Percentiles rank a stretch among this genome's conserved stretches.
These are phyloP conservation scores for Mesorhabditis spiculigera DNA, from an alignment of 2,888 invertebrate species.

Conservation along the genomic window DNA sequence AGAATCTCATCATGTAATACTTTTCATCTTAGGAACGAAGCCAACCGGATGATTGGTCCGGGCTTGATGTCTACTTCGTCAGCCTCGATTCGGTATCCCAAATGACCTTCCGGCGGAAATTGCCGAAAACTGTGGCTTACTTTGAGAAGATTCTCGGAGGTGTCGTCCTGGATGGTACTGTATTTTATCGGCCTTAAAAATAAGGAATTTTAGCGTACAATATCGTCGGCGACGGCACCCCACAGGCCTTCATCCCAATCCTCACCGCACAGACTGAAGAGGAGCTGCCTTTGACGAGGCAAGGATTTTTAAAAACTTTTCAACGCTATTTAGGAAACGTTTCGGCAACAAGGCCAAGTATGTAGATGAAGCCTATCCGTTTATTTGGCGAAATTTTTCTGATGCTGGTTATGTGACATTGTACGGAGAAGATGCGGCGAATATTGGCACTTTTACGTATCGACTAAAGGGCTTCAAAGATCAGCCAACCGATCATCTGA, in stretches of 20 bases:
- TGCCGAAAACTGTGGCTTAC: slow-evolving; percentile 74
- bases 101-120: slow-evolving; percentile 75
- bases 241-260: slow-evolving; percentile 61
- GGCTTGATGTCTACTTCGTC: slow-evolving; percentile 59
- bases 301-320: not conserved
- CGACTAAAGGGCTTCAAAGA: slow-evolving; percentile 79
- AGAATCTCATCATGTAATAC: not conserved
- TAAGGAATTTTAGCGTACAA: slow-evolving; percentile 57
- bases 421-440: slow-evolving; percentile 81
- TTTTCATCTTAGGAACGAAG: not conserved
- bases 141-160: slow-evolving; percentile 60
- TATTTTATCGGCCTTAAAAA: not conserved
- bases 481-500: slow-evolving; percentile 85
- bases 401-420: slow-evolving; percentile 67
- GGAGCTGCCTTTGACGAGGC: slow-evolving; percentile 60
- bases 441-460: slow-evolving; percentile 80
- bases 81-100: slow-evolving; percentile 84
- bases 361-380: slow-evolving; percentile 63
- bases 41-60: slow-evolving; percentile 14
- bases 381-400: slow-evolving; percentile 60
- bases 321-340: slow-evolving; percentile 47
- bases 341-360: slow-evolving; percentile 43
- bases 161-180: slow-evolving; percentile 49
- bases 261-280: slow-evolving; percentile 60
- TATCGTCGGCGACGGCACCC: slow-evolving; percentile 62